Conservation (phyloP, 53 echinoderm and acorn worm genomes). For the Crossaster papposus region DNA sequence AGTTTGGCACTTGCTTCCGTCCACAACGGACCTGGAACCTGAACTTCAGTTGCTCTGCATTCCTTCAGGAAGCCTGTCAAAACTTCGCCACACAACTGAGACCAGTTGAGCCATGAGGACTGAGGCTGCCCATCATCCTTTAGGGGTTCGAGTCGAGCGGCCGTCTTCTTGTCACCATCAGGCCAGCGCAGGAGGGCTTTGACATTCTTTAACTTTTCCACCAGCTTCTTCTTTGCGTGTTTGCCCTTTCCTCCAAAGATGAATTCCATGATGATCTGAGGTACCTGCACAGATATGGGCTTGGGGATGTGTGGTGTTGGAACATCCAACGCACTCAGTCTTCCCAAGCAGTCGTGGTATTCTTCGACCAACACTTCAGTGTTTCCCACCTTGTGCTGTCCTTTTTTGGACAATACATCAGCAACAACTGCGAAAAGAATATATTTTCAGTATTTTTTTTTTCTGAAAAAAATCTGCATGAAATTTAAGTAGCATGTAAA, state of each 20-base stretch:
- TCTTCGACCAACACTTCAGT: conserved; percentile 13
- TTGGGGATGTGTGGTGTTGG: conserved; percentile 47
- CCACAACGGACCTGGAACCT: conserved; percentile 15
- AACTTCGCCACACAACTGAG: background rate
- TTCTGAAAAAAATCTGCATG: too few species aligned
- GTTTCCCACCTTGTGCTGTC: conserved; percentile 21
- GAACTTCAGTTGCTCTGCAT: conserved; percentile 23
- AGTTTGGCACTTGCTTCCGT: background rate
- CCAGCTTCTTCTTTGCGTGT: background rate
- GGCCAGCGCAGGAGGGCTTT: conserved; percentile 47
- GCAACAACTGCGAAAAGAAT: conserved; percentile 28
- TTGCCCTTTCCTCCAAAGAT: conserved; percentile 24
- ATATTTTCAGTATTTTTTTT: background rate
- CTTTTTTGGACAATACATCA: conserved; percentile 19
- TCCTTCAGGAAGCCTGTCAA: conserved; percentile 17
- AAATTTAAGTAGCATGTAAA: too few species aligned
- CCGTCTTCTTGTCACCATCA: conserved; percentile 4
- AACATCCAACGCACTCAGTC: conserved; percentile 30
- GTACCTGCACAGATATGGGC: conserved; percentile 16
- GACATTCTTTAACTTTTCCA: conserved; percentile 19
- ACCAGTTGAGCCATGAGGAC: conserved; percentile 44
- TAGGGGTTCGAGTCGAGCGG: conserved; percentile 27
- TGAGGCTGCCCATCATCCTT: background rate
- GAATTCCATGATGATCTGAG: conserved; percentile 3
- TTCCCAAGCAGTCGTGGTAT: conserved; percentile 50